Evolutionary conservation across 2,113 vertebrate species (phyloP), one percentile per base, ranked within the genome.

Genomic region (Grantiella picta): DNA sequence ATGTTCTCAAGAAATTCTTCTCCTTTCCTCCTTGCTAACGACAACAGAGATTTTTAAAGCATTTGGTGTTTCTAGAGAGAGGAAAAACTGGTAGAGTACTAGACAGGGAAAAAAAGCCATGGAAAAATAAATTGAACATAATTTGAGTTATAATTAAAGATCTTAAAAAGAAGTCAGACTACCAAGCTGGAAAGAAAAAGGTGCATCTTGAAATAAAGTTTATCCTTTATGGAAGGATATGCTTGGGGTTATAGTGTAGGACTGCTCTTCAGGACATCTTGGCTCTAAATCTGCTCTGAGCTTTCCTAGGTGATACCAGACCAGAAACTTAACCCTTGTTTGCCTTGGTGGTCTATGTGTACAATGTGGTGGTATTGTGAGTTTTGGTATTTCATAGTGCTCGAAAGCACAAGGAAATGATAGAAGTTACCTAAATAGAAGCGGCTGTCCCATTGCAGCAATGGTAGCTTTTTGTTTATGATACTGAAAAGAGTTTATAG

Each of bases 91-190:
- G 71, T 44, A n/a, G 31, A 92, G n/a, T 53, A 53, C n/a, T 73
- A 70, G 76, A 95, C 68, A 89, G 93, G 82, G 86, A 90, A 91
- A 95, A 86, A 3, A 59, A 92, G 33, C 36, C 33, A 11, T 61
- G 90, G 64, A 94, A 94, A 96, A 97, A 86, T 71, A 95, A 96
- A 89, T 78, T 56, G 36, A 89, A 84, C 69, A 53, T 90, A 93
- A 95, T 94, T 84, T 90, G 56, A 84, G 40, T 76, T 96, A 50
- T 91, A 96, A 95, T 93, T 94, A 78, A 90, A 84, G 72, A 52
- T 69, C 69, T 96, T 81, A 60, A 92, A 81, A 95, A 94, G 69
- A 93, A 92, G 42, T 36, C 27, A 66, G 29, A 60, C 28, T 90
- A n/a, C 76, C 60, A 82, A 89, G 54, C 66, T 92, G 70, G 31